Base-by-base conservation (phyloP, 2,888 invertebrate genomes). In the Mongoloraphidia duomilia region DNA sequence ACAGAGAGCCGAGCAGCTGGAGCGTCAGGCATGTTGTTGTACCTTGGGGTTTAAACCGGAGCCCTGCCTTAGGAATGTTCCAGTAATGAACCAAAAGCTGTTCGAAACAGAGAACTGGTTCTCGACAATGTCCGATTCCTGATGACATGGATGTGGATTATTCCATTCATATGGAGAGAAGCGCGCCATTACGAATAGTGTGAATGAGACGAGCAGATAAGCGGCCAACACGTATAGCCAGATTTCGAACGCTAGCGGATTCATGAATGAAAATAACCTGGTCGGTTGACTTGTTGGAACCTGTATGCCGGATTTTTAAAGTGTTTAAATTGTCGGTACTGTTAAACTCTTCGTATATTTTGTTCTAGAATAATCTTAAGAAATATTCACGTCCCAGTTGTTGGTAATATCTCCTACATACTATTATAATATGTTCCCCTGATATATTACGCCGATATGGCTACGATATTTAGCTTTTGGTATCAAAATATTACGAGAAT, bases 111-210 rank as follows among this genome's bases (percentile, higher is more conserved):
- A 92, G 75, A 98, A 98, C 72, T 96, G 94, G 67, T 96, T 96
- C 63, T 93, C 91, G 55, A 90, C 77, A 54, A 89, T 77, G 67
- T 92, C 90, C 42, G 82, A 82, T 61, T 87, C 84, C 55, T 82
- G 82, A 13, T 84, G 79, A 61, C 87, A 87, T 1, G 86, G 82
- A 61, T 87, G 81, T 8, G 80, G 80, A 64, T 83, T 83, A 60
- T 88, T 83, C 91, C 92, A 92, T 68, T 96, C 96, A 67, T 94
- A 94, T 1, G 97, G 97, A 34, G 91, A 92, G 70, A 97, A 96
- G 55, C 95, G 75, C 8, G 96, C 96, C 79, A 97, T 88, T 48
- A 97, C 89, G 69, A 95, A 96, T 58, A 97, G 75, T 0, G 92
- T 91, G 66, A 91, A 88, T 26, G 90, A 89, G 54, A 96, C 95